phyloP scores from a whole-genome alignment of 2,797 vertebrate genomes.

The Parauchenoglanis ngamensis region DNA sequence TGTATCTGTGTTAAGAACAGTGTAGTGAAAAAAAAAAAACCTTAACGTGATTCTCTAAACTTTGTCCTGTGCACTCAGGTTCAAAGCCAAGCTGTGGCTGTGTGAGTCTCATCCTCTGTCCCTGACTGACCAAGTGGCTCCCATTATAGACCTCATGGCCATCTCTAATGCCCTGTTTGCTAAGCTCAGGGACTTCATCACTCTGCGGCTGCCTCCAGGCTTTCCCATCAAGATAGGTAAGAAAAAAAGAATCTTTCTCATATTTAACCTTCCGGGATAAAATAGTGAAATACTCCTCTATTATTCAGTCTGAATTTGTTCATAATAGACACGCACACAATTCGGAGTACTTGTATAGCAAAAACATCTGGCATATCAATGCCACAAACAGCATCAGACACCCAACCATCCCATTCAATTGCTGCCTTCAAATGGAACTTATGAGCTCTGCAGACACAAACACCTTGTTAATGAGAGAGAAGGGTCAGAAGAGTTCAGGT shows the following conservation, averaged over 20 bases:
- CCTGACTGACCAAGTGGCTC: slow-evolving; percentile 91
- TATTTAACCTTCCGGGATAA: neutral
- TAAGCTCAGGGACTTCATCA: slow-evolving; percentile 96
- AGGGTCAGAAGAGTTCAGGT: too few relatives aligned
- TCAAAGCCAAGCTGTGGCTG: slow-evolving; percentile 96
- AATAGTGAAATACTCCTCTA: neutral
- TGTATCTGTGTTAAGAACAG: neutral
- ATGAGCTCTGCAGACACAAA: too few relatives aligned
- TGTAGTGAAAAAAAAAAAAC: neutral
- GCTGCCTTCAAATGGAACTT: too few relatives aligned
- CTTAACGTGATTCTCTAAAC: neutral
- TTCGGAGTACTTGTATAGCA: neutral
- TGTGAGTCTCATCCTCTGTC: slow-evolving; percentile 96
- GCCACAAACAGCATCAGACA: neutral
- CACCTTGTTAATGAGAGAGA: too few relatives aligned
- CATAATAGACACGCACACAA: neutral
- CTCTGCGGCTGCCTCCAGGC: slow-evolving; percentile 89
- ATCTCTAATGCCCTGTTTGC: slow-evolving; percentile 95
- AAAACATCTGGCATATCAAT: neutral
- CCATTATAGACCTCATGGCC: slow-evolving; percentile 98
- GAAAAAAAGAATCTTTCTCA: slow-evolving; percentile 38
- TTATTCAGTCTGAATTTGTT: neutral
- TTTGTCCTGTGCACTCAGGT: slow-evolving; percentile 72
- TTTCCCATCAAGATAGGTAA: slow-evolving; percentile 96
- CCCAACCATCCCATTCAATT: neutral